Evolutionary conservation across 2,888 invertebrate species (phyloP), one percentile per base, ranked within the genome.

Genomic region (Archaeoteleia sp.): DNA sequence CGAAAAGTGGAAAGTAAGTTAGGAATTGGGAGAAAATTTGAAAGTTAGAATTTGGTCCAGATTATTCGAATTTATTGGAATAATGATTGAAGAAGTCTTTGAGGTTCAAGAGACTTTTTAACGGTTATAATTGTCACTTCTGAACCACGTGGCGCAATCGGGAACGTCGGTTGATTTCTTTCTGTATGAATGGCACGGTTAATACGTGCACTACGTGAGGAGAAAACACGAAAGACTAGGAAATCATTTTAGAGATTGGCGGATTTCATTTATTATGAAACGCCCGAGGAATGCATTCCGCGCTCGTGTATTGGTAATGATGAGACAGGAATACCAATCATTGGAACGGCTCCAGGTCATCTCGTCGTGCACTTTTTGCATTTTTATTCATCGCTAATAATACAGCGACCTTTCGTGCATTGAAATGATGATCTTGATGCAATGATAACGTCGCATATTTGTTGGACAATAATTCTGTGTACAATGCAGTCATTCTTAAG

Each of bases 201-300:
- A n/a, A 54, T 60, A 60, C 37, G 25, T 40, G 32, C 37, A 35
- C 9, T 57, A 68, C 67, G 67, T 67, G 67, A 67, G 40, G 15
- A 34, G 67, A 67, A 60, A 67, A 34, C 51, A 40, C 57, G 53
- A 67, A 39, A 37, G 42, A 45, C 42, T 17, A 35, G 57, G 48
- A 62, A 67, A 67, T 67, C 57, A 67, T 67, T 62, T 62, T 62
- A 51, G 67, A 58, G 58, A 62, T 67, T 62, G 62, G 57, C 34
- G 57, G 62, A 53, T 57, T 62, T 62, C 62, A 62, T 67, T 67
- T 67, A 67, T 67, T 67, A 62, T 67, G 51, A 27, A 67, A 67
- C 62, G 51, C 29, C 30, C 25, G 25, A 34, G 37, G 48, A 53
- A 58, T 62, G 62, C 48, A 45, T 55, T 42, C 46, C 30, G 43